These are phyloP conservation scores for Dryocosmus kuriphilus DNA, from an alignment of 2,888 invertebrate genomes.

Conservation along the genomic window DNA sequence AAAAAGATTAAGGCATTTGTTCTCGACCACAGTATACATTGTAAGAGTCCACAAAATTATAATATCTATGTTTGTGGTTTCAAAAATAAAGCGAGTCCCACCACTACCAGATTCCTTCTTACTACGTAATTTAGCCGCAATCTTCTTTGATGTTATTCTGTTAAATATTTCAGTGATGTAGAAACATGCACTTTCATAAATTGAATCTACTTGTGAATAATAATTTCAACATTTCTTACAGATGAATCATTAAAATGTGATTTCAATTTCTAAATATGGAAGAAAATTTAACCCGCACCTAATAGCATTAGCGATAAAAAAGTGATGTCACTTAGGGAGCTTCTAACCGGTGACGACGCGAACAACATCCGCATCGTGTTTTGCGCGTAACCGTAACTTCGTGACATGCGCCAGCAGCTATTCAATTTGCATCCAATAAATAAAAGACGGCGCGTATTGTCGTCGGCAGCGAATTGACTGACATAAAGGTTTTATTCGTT, in stretches of 20 bases:
- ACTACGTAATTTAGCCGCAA: neutral
- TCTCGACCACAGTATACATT: conserved; percentile 2
- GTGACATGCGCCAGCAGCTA: conserved; percentile 53
- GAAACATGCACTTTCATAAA: too few relatives aligned
- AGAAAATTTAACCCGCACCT: conserved; percentile 17
- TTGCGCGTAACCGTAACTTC: conserved; percentile 41
- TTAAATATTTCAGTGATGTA: neutral
- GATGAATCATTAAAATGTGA: too few relatives aligned
- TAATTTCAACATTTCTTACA: too few relatives aligned
- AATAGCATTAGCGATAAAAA: conserved; percentile 1
- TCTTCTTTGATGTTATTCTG: neutral
- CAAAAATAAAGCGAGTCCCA: neutral
- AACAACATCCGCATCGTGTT: conserved; percentile 46
- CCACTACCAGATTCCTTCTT: neutral
- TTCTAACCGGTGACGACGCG: conserved; percentile 1
- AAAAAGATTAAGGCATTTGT: neutral
- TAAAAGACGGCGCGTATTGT: conserved; percentile 59
- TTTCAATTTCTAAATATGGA: neutral
- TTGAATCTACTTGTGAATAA: too few relatives aligned
- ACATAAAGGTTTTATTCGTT: conserved; percentile 1
- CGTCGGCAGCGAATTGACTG: conserved; percentile 6
- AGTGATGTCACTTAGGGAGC: neutral
- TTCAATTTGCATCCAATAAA: conserved; percentile 67
- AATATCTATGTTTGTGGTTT: neutral
- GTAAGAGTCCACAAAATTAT: neutral